Evolutionary conservation across 2,888 invertebrate species (phyloP).

Genomic region (Eristalis tenax): DNA sequence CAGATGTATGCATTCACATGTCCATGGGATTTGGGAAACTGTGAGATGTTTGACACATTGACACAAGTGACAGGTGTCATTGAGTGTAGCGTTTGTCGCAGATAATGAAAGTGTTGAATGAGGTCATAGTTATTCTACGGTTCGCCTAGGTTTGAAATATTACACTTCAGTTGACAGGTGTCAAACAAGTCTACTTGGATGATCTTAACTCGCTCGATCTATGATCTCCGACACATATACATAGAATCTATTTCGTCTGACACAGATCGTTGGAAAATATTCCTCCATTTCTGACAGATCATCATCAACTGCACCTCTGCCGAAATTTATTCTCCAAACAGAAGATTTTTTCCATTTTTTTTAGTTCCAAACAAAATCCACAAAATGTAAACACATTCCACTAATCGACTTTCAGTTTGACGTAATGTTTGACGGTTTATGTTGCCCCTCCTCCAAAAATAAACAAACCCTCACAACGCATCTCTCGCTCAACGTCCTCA

Average conservation of each 20-base stretch:
- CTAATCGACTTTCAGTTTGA: conserved; percentile 45
- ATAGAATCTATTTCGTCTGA: too few species aligned
- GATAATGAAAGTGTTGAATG: background rate
- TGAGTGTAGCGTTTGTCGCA: background rate
- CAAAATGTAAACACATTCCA: conserved; percentile 19
- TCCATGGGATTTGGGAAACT: background rate
- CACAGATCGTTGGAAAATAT: too few species aligned
- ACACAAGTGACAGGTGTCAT: background rate
- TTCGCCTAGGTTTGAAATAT: background rate
- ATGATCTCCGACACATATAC: too few species aligned
- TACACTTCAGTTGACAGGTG: background rate
- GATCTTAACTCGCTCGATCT: too few species aligned
- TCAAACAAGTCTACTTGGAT: background rate
- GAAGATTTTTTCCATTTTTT: background rate
- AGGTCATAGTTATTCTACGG: background rate
- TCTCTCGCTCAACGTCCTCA: background rate
- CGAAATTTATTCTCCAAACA: background rate
- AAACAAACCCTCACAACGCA: conserved; percentile 44
- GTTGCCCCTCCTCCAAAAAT: conserved; percentile 6
- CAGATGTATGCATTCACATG: background rate
- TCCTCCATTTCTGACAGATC: background rate
- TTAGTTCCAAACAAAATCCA: conserved; percentile 28
- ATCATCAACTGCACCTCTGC: background rate
- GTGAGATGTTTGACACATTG: background rate
- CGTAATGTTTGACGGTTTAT: conserved; percentile 56